phyloP scores from a whole-genome alignment of 2,888 invertebrate genomes.

The Dasysyrphus albostriatus region DNA sequence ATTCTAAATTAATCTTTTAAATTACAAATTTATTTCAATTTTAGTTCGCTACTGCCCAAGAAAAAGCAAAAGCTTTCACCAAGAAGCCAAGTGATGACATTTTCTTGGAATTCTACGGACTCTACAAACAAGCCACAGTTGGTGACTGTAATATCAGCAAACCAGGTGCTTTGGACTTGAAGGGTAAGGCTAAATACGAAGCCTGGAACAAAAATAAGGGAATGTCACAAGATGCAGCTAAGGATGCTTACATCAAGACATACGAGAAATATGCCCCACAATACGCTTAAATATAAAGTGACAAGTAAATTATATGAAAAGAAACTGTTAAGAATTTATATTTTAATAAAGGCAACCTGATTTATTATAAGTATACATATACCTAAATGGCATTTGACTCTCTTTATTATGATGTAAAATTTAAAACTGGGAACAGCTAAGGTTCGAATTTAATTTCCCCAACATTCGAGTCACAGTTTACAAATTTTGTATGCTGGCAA shows the following conservation, averaged over 20 bases:
- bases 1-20: background rate
- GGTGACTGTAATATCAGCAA: slow-evolving; percentile 95
- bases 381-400: no score
- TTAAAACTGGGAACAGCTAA: no score
- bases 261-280: slow-evolving; percentile 86
- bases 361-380: no score
- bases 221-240: slow-evolving; percentile 90
- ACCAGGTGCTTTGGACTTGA: slow-evolving; percentile 93
- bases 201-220: slow-evolving; percentile 95
- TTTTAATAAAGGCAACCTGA: no score
- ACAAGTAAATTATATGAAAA: no score
- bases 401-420: no score
- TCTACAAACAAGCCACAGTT: slow-evolving; percentile 93
- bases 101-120: slow-evolving; percentile 92
- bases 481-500: no score
- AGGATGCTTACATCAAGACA: slow-evolving; percentile 91
- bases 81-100: slow-evolving; percentile 91
- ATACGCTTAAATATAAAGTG: slow-evolving; percentile 82
- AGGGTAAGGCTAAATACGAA: slow-evolving; percentile 98
- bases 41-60: slow-evolving; percentile 90
- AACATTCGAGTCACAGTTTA: no score
- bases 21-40: background rate
- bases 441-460: no score
- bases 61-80: slow-evolving; percentile 90
- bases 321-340: no score